Conservation (phyloP, 64 coral and sea anemone species). For the Stichodactyla helianthus region DNA sequence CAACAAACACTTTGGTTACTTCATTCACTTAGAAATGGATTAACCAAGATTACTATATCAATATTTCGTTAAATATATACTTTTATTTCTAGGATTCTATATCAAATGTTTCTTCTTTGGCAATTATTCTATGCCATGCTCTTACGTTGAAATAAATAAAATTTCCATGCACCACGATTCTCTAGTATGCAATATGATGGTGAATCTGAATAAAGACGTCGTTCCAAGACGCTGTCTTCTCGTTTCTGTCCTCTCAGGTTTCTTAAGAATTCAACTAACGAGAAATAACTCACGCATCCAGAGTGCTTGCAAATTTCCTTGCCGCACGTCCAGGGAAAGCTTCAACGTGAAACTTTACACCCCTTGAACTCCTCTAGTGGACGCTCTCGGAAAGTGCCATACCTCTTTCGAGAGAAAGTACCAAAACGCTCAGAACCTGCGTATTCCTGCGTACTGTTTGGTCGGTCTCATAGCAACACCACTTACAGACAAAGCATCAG, state of each 20-base stretch:
- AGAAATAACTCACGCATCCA: background rate
- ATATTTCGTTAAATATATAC: background rate
- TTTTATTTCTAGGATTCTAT: background rate
- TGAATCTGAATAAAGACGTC: background rate
- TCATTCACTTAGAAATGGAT: background rate
- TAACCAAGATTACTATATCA: too few relatives aligned
- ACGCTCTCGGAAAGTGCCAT: background rate
- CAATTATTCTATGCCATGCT: background rate
- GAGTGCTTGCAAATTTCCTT: background rate
- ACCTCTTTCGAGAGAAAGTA: background rate
- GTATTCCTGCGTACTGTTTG: conserved; percentile 55
- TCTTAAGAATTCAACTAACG: background rate
- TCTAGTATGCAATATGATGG: background rate
- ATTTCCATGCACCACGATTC: background rate
- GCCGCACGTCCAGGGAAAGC: background rate
- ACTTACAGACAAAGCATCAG: conserved; percentile 71
- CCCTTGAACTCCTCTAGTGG: background rate
- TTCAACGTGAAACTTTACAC: background rate
- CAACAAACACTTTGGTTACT: background rate
- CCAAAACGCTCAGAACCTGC: background rate
- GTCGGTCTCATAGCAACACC: conserved; percentile 72
- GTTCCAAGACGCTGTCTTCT: background rate
- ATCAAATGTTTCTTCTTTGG: background rate
- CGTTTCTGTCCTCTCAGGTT: background rate
- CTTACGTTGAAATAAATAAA: background rate